Conservation (phyloP, 2,113 vertebrate genomes). For the Megaleporinus macrocephalus region DNA sequence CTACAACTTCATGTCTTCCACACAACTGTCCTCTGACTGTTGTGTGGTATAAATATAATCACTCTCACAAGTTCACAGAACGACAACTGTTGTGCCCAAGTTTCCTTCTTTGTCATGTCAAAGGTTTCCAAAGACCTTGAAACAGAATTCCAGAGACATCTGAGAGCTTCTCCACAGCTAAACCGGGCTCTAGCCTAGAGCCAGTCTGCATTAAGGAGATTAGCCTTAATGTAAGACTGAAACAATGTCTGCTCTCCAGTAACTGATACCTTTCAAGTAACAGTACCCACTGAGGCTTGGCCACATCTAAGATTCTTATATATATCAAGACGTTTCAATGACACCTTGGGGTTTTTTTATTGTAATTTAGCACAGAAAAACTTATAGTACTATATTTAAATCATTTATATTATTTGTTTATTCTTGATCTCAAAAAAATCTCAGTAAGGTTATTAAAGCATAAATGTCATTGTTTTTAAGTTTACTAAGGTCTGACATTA, state of each 20-base stretch:
- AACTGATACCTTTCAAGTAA: conserved; percentile 58
- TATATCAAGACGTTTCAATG: conserved; percentile 32
- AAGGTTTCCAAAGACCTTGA: conserved; percentile 68
- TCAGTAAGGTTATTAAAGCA: background rate
- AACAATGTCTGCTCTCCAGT: conserved; percentile 71
- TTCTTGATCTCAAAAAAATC: background rate
- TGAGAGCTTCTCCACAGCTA: conserved; percentile 74
- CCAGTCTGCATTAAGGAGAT: conserved; percentile 72
- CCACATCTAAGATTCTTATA: conserved; percentile 34
- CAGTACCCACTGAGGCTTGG: conserved; percentile 49
- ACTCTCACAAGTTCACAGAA: conserved; percentile 68
- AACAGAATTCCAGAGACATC: conserved; percentile 68
- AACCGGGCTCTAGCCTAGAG: conserved; percentile 66
- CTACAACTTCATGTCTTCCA: conserved; percentile 32
- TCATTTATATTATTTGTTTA: background rate
- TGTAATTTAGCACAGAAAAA: conserved; percentile 2
- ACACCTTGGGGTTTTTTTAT: conserved; percentile 32
- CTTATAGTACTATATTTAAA: background rate
- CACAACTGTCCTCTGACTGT: conserved; percentile 38
- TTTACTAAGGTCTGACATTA: background rate
- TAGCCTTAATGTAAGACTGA: conserved; percentile 58
- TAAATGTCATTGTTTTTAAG: too few relatives aligned
- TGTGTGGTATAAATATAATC: conserved; percentile 56
- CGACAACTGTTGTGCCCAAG: conserved; percentile 63
- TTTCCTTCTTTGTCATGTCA: conserved; percentile 70